phyloP scores from a whole-genome alignment of 2,888 invertebrate genomes.

The Andrena praecox region DNA sequence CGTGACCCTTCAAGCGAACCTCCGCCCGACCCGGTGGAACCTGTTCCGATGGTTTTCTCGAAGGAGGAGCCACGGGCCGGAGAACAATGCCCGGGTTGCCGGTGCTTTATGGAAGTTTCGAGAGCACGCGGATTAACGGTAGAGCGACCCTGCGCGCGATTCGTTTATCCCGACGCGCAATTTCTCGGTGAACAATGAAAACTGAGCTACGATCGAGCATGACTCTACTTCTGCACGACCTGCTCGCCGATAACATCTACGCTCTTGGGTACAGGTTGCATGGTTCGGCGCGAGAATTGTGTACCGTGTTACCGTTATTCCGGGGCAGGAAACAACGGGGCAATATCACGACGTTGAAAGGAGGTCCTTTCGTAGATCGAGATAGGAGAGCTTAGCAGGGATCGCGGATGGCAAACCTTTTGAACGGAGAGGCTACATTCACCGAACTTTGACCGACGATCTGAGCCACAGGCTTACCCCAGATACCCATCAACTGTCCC shows the following conservation, averaged over 20 bases:
- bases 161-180: slow-evolving; percentile 35
- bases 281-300: slow-evolving; percentile 27
- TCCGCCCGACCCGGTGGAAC: background rate
- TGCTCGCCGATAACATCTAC: slow-evolving; percentile 51
- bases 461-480: too few relatives aligned
- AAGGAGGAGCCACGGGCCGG: background rate
- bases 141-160: slow-evolving; percentile 24
- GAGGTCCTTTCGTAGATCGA: background rate
- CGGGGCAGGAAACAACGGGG: slow-evolving; percentile 38
- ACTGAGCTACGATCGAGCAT: slow-evolving; percentile 37
- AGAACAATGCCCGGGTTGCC: slow-evolving; percentile 40
- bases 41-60: background rate
- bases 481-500: too few relatives aligned
- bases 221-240: slow-evolving; percentile 33
- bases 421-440: too few relatives aligned
- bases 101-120: slow-evolving; percentile 29
- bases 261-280: slow-evolving; percentile 44
- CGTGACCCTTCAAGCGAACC: background rate
- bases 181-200: slow-evolving; percentile 60
- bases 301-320: slow-evolving; percentile 60
- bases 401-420: background rate
- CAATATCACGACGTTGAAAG: slow-evolving; percentile 7
- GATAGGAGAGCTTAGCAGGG: background rate
- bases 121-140: slow-evolving; percentile 46
- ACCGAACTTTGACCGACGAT: too few relatives aligned